These are phyloP conservation scores for Mormyrus iriodes DNA, from an alignment of 2,113 vertebrate species.

Conservation along the genomic window DNA sequence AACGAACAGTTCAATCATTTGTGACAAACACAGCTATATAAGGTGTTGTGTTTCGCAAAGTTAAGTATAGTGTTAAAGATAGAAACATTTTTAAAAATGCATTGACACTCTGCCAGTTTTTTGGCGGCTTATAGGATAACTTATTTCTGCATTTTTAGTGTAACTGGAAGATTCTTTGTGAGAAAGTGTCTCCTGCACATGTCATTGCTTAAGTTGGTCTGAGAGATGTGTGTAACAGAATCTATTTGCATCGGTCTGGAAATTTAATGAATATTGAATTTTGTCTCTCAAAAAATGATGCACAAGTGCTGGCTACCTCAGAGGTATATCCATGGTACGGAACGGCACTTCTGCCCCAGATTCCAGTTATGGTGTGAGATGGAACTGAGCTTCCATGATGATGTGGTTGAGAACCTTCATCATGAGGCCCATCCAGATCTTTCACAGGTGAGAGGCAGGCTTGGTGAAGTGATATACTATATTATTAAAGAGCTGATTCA, in stretches of 20 bases:
- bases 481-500: neutral
- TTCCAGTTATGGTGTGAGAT: neutral
- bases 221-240: neutral
- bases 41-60: neutral
- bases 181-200: neutral
- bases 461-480: neutral
- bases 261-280: neutral
- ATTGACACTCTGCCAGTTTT: neutral
- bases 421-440: neutral
- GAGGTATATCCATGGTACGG: neutral
- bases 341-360: neutral
- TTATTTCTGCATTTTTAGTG: slow-evolving; percentile 2
- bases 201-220: neutral
- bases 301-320: neutral
- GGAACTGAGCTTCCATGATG: neutral
- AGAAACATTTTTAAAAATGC: neutral
- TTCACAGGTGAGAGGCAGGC: neutral
- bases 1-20: neutral
- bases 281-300: neutral
- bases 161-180: neutral
- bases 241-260: neutral
- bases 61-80: neutral
- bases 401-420: neutral
- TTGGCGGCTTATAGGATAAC: neutral
- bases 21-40: neutral